Conservation (phyloP, 1,140 invertebrate species). For the Mya arenaria region DNA sequence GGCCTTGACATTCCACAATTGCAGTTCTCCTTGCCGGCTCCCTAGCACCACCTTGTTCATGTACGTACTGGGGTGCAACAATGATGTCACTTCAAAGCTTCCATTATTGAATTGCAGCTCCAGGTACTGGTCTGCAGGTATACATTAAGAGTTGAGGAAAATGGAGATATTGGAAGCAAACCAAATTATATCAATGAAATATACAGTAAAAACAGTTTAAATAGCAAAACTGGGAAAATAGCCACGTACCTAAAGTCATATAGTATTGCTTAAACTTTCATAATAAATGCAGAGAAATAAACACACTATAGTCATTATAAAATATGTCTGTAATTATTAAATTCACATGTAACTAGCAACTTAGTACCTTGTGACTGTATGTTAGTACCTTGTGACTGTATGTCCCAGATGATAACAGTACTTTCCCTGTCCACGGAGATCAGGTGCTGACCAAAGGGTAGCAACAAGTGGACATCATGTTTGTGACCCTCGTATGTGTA, state of each 20-base stretch:
- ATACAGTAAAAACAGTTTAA: too few relatives aligned
- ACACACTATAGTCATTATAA: too few relatives aligned
- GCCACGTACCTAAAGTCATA: too few relatives aligned
- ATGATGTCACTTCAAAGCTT: slow-evolving; percentile 88
- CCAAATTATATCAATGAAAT: too few relatives aligned
- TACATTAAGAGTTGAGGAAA: too few relatives aligned
- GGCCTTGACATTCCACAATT: slow-evolving; percentile 95
- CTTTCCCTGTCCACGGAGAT: slow-evolving; percentile 92
- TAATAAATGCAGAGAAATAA: too few relatives aligned
- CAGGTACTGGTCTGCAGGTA: slow-evolving; percentile 78
- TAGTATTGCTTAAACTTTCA: too few relatives aligned
- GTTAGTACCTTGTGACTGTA: slow-evolving; percentile 87
- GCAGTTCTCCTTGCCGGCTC: slow-evolving; percentile 92
- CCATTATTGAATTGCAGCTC: slow-evolving; percentile 85
- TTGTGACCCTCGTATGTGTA: slow-evolving; percentile 91
- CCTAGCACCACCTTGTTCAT: slow-evolving; percentile 97
- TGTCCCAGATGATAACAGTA: slow-evolving; percentile 92
- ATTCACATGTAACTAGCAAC: too few relatives aligned
- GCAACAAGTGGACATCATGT: slow-evolving; percentile 87
- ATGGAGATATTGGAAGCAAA: too few relatives aligned
- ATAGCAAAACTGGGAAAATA: too few relatives aligned
- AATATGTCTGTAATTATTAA: too few relatives aligned
- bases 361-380: too few relatives aligned
- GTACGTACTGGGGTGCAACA: slow-evolving; percentile 95
- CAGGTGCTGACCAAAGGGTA: slow-evolving; percentile 93